Evolutionary conservation across 2,888 invertebrate species (phyloP).

Genomic region (Ditylenchus weischeri): DNA sequence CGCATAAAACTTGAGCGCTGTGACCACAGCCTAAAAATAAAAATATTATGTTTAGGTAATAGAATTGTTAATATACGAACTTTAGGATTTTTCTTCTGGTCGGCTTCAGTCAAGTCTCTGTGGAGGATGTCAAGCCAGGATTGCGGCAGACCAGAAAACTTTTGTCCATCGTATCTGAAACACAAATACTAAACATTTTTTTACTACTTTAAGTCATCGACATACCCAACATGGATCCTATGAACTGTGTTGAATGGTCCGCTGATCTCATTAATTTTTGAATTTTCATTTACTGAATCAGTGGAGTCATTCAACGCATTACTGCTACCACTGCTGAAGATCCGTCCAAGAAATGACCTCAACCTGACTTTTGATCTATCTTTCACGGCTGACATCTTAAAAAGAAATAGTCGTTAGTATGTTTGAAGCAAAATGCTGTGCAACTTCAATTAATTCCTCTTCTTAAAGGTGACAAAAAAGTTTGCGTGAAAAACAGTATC

Average conservation of each 20-base stretch:
- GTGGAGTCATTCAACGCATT: not conserved
- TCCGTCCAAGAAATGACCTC: conserved; percentile 30
- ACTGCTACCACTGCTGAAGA: conserved; percentile 27
- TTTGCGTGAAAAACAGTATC: no score
- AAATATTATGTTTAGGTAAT: not conserved
- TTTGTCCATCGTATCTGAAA: conserved; percentile 50
- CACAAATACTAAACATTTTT: no score
- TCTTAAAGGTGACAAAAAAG: no score
- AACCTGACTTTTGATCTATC: conserved; percentile 29
- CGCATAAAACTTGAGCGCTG: conserved; percentile 84
- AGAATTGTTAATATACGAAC: conserved; percentile 62
- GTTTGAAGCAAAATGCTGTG: no score
- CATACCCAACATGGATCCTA: conserved; percentile 43
- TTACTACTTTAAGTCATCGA: not conserved
- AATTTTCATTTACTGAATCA: conserved; percentile 6
- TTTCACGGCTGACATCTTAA: conserved; percentile 11
- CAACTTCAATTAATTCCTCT: no score
- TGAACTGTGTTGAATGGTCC: conserved; percentile 56
- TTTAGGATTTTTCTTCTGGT: conserved; percentile 78
- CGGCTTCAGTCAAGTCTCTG: conserved; percentile 46
- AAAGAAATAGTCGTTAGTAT: no score
- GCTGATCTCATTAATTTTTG: conserved; percentile 48
- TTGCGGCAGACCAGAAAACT: conserved; percentile 55
- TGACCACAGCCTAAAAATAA: conserved; percentile 70
- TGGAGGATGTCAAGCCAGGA: conserved; percentile 52